Evolutionary conservation across 2,888 invertebrate species (phyloP).

Genomic region (Andricus curvator): DNA sequence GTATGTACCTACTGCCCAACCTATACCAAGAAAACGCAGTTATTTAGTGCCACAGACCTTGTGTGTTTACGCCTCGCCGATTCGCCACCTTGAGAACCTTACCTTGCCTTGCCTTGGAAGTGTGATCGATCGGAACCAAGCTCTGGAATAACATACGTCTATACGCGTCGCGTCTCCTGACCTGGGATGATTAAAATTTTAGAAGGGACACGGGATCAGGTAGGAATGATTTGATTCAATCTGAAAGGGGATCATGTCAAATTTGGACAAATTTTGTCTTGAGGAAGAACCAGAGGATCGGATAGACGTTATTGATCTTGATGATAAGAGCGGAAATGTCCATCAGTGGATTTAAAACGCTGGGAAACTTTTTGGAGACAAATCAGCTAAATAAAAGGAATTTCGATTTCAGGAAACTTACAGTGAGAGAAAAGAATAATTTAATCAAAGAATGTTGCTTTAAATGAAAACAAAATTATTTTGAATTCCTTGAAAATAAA

Average conservation of each 20-base stretch:
- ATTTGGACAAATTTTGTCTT: conserved; percentile 18
- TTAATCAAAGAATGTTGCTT: too few species aligned
- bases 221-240: conserved; percentile 32
- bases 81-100: conserved; percentile 55
- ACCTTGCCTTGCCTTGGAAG: conserved; percentile 37
- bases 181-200: conserved; percentile 21
- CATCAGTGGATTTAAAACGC: neutral
- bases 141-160: conserved; percentile 21
- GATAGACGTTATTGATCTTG: neutral
- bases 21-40: conserved; percentile 37
- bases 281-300: conserved; percentile 11
- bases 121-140: conserved; percentile 55
- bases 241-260: conserved; percentile 33
- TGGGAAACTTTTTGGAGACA: neutral
- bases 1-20: conserved; percentile 49
- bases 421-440: too few species aligned
- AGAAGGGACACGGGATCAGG: neutral
- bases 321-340: conserved; percentile 21
- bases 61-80: conserved; percentile 40
- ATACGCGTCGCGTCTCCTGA: neutral
- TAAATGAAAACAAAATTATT: too few species aligned
- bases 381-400: neutral
- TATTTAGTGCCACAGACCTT: conserved; percentile 38
- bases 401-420: neutral
- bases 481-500: too few species aligned